These are phyloP conservation scores for Oncorhynchus nerka DNA, from an alignment of 2,113 vertebrate species.

Conservation along the genomic window DNA sequence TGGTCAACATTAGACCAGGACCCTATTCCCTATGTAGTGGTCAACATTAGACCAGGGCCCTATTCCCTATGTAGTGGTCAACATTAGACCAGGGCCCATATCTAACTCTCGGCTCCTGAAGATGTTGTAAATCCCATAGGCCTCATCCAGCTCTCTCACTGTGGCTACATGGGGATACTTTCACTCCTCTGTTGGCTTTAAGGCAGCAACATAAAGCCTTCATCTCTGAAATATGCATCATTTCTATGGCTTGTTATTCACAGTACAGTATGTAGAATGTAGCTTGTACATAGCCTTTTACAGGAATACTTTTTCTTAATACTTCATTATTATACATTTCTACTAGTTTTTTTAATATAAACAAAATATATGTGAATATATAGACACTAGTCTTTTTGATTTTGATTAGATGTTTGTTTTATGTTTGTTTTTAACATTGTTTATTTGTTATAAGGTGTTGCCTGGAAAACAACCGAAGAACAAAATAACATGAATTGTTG, in stretches of 20 bases:
- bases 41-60: too few species aligned
- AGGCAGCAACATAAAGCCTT: slow-evolving; percentile 83
- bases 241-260: slow-evolving; percentile 62
- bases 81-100: too few species aligned
- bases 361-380: slow-evolving; percentile 67
- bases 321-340: slow-evolving; percentile 82
- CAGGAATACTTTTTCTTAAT: slow-evolving; percentile 88
- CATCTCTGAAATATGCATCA: slow-evolving; percentile 71
- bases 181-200: slow-evolving; percentile 78
- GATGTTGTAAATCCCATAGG: slow-evolving; percentile 42
- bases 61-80: too few species aligned
- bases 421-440: slow-evolving; percentile 36
- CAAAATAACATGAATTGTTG: slow-evolving; percentile 64
- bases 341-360: slow-evolving; percentile 78
- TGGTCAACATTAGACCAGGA: too few species aligned
- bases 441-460: slow-evolving; percentile 73
- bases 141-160: slow-evolving; percentile 63
- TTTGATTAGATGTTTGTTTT: slow-evolving; percentile 23
- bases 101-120: slow-evolving; percentile 25
- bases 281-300: slow-evolving; percentile 99
- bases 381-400: slow-evolving; percentile 54
- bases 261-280: slow-evolving; percentile 88
- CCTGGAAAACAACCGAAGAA: slow-evolving; percentile 85
- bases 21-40: too few species aligned
- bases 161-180: slow-evolving; percentile 74